A percentile compares a stretch with the other conserved stretches of the same genome.
These are phyloP conservation scores for Drosophila lacteicornis DNA, from an alignment of 1,140 invertebrate genomes.

Conservation along the genomic window DNA sequence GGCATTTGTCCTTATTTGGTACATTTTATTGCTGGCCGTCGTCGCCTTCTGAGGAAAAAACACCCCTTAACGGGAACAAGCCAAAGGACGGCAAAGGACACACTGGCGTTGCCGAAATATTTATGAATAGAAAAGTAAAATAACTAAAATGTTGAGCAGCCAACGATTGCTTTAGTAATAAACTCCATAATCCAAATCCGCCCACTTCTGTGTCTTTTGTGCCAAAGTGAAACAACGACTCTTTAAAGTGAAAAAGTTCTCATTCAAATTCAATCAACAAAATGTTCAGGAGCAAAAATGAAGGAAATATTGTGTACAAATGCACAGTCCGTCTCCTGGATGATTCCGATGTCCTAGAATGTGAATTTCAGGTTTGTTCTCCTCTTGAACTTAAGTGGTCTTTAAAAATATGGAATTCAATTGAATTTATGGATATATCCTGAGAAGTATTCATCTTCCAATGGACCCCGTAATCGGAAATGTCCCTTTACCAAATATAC, in stretches of 20 bases:
- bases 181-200: constrained; percentile 20
- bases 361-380: constrained; percentile 95
- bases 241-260: constrained; percentile 11
- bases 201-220: constrained; percentile 25
- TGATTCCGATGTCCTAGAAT: constrained; percentile 97
- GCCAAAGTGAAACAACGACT: constrained; percentile 14
- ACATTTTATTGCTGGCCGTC: constrained; percentile 15
- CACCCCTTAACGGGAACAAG: constrained; percentile 63
- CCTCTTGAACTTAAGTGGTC: constrained; percentile 4
- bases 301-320: constrained; percentile 94
- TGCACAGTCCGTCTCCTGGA: constrained; percentile 97
- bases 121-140: constrained; percentile 35
- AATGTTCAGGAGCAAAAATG: constrained; percentile 90
- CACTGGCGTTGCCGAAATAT: constrained; percentile 62
- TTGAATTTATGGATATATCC: neutral
- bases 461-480: neutral
- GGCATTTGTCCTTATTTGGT: constrained; percentile 46
- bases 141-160: constrained; percentile 20
- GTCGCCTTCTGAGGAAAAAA: constrained; percentile 40
- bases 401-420: constrained; percentile 17
- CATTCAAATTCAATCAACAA: constrained; percentile 38
- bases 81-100: constrained; percentile 74
- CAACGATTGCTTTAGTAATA: constrained; percentile 18
- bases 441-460: neutral
- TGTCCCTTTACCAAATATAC: neutral